Conservation (phyloP, 30 jellyfish, hydroid and myxozoan genomes). For the Cassiopea xamachana region DNA sequence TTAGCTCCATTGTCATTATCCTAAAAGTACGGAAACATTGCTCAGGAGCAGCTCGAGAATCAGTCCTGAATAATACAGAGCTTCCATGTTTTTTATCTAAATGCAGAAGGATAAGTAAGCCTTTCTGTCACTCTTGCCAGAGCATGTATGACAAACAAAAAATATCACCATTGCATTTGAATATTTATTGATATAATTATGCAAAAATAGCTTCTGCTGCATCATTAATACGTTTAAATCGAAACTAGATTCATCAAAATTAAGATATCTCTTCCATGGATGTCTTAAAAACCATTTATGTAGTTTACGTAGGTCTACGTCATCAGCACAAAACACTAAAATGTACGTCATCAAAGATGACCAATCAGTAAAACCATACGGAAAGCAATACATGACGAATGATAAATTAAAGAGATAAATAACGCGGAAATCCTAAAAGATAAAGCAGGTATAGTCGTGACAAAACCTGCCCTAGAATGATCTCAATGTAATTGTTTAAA, state of each 20-base stretch:
- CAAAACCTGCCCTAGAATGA: background rate
- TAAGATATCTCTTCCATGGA: constrained; percentile 85
- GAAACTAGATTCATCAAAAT: background rate
- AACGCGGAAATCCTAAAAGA: background rate
- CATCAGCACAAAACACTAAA: constrained; percentile 40
- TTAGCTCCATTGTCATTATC: too few species aligned
- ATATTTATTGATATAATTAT: background rate
- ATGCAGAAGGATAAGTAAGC: background rate
- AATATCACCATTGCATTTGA: background rate
- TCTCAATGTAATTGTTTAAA: background rate
- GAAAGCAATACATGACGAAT: background rate
- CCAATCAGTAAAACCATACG: background rate
- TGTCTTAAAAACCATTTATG: constrained; percentile 78
- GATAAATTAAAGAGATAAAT: background rate
- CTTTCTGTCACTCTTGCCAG: background rate
- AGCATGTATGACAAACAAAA: background rate
- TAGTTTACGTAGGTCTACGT: constrained; percentile 50
- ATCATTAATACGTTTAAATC: background rate
- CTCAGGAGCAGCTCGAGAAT: too few species aligned
- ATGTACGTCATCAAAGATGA: background rate
- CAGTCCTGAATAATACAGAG: too few species aligned
- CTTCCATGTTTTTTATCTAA: background rate
- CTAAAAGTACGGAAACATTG: too few species aligned
- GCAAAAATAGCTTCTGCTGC: constrained; percentile 21
- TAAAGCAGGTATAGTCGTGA: background rate